A percentile compares a stretch with the other conserved stretches of the same genome.
Conservation (phyloP, 2,888 invertebrate genomes). For the Ophonus ardosiacus region DNA sequence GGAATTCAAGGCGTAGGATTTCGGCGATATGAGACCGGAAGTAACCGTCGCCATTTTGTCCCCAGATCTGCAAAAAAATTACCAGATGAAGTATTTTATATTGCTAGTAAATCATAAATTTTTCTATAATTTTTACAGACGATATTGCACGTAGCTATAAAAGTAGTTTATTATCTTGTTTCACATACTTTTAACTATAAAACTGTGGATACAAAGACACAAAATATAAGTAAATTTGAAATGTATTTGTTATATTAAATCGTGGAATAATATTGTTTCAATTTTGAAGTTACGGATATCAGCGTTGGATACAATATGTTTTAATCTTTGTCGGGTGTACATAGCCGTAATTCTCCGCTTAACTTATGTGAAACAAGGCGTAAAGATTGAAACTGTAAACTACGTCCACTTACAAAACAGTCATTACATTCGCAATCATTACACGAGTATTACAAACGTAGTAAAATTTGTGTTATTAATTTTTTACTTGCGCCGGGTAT, state of each 20-base stretch:
- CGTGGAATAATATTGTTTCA: too few relatives aligned
- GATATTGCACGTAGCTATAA: too few relatives aligned
- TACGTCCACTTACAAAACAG: neutral
- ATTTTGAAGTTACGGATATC: too few relatives aligned
- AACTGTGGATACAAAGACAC: neutral
- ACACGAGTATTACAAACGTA: neutral
- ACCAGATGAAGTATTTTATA: too few relatives aligned
- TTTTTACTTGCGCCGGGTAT: neutral
- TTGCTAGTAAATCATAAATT: too few relatives aligned
- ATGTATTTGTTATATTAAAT: too few relatives aligned
- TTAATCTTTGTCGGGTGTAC: neutral
- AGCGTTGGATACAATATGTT: neutral
- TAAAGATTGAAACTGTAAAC: neutral
- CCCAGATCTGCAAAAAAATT: slow-evolving; percentile 73
- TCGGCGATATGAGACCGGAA: slow-evolving; percentile 75
- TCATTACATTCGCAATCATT: neutral
- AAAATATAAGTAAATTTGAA: too few relatives aligned
- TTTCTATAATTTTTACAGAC: too few relatives aligned
- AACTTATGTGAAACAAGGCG: neutral
- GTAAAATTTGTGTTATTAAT: neutral
- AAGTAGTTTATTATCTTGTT: too few relatives aligned
- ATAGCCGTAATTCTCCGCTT: neutral
- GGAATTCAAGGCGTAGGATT: slow-evolving; percentile 74
- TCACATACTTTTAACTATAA: neutral
- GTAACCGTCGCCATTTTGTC: slow-evolving; percentile 74